Base-by-base conservation (phyloP, 2,888 invertebrate species). In the Lacanobia wlatinum region DNA sequence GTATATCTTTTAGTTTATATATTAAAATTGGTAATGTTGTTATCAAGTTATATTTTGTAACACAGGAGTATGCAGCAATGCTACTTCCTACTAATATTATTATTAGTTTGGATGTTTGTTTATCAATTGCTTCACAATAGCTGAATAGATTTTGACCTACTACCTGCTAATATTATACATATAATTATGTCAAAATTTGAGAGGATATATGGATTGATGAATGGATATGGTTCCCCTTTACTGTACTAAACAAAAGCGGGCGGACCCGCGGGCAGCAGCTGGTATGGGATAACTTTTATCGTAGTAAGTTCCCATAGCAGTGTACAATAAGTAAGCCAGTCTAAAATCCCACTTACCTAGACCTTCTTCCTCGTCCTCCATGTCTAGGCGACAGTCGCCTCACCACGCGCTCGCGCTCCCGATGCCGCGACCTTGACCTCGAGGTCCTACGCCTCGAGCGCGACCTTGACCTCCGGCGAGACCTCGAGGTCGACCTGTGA, bases 381-480 rank as follows among this genome's bases (percentile, higher is more conserved):
- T 94, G 93, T 46, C 95, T 88, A 7, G 93, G 91, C 1, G 94
- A 93, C 8, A 60, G 61, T 0, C 90, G 89, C 67, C 93, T 91
- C 0, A 91, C 87, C 40, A 88, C 85, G 7, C 73, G 76, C 46
- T 73, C 85, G 7, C 73, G 76, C 55, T 73, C 60, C 8, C 59
- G 66, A 48, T 90, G 88, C 16, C 90, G 85, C 0, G 81, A 83
- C 73, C 86, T 75, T 8, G 91, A 90, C 16, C 87, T 79, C 38
- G 92, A 90, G 23, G 91, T 88, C 62, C 89, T 86, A 14, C 91
- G 88, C 21, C 91, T 84, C 0, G 93, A 90, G 23, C 92, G 85
- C 12, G 93, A 92, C 38, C 88, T 76, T n/a, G 88, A 73, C 90
- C 92, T 70, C 87, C 85, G 18, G 74, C 88, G 86, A 0, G 94